Evolutionary conservation across 1,140 invertebrate species (phyloP).

Genomic region (Helicoverpa zea): DNA sequence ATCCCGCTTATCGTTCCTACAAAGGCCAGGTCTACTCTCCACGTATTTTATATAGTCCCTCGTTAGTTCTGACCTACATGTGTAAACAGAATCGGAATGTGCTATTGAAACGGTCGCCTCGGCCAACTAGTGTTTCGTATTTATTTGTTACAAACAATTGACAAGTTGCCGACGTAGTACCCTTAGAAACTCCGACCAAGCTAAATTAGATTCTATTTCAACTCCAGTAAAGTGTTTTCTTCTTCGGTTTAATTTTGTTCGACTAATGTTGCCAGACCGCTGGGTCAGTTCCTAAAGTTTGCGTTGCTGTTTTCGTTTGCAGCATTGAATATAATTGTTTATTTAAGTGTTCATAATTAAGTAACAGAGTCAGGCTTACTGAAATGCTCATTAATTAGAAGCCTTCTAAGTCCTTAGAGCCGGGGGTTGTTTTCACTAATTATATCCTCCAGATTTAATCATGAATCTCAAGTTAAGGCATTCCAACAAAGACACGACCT

Average conservation of each 20-base stretch:
- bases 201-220: neutral
- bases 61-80: constrained; percentile 59
- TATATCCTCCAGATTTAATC: too few relatives aligned
- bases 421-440: too few relatives aligned
- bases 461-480: too few relatives aligned
- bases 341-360: constrained; percentile 19
- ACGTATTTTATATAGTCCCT: constrained; percentile 53
- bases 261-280: neutral
- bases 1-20: constrained; percentile 16
- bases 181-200: neutral
- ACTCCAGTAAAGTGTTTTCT: neutral
- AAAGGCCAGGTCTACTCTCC: constrained; percentile 12
- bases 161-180: constrained; percentile 1
- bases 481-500: too few relatives aligned
- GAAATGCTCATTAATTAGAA: neutral
- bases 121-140: constrained; percentile 44
- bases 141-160: constrained; percentile 50
- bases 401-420: neutral
- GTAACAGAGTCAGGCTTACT: neutral
- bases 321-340: constrained; percentile 26
- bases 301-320: constrained; percentile 23
- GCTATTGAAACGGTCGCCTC: constrained; percentile 54
- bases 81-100: constrained; percentile 54
- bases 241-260: neutral
- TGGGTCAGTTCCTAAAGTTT: constrained; percentile 8